These are phyloP conservation scores for Dryoscopus gambensis DNA, from an alignment of 2,113 vertebrate species.

Conservation along the genomic window DNA sequence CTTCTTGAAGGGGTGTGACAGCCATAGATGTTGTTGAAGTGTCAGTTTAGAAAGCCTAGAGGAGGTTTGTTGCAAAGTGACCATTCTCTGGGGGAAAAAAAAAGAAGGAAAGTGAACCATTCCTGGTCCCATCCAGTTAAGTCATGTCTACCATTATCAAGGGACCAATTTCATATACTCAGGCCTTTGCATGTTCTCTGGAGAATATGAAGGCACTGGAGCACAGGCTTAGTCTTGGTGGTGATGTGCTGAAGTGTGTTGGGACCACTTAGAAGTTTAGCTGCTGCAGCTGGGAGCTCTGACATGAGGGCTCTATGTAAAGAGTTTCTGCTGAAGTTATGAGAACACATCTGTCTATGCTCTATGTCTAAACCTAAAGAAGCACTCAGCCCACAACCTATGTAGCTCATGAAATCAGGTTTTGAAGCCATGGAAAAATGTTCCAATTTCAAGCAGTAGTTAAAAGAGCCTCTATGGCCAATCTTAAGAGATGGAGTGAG, in stretches of 20 bases:
- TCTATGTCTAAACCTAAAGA: neutral
- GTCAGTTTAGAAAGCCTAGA: neutral
- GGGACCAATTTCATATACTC: neutral
- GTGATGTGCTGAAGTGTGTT: neutral
- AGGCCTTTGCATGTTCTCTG: neutral
- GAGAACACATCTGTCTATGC: neutral
- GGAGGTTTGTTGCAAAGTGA: neutral
- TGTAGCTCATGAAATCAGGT: neutral
- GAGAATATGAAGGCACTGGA: neutral
- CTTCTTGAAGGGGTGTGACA: neutral
- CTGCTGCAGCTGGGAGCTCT: neutral
- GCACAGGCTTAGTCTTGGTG: rapidly evolving
- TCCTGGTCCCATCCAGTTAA: neutral
- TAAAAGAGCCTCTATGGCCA: neutral
- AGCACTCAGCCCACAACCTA: neutral
- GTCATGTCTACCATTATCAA: neutral
- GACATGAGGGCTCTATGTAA: neutral
- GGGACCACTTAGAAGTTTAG: neutral
- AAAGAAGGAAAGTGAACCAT: neutral
- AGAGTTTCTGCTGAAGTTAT: neutral
- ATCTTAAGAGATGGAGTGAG: neutral
- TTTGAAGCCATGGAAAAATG: neutral
- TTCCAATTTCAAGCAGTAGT: neutral
- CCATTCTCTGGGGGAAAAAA: neutral
- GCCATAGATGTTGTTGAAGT: neutral